These are phyloP conservation scores for Corynorhinus townsendii DNA, from an alignment of 2,113 vertebrate species.

Conservation along the genomic window DNA sequence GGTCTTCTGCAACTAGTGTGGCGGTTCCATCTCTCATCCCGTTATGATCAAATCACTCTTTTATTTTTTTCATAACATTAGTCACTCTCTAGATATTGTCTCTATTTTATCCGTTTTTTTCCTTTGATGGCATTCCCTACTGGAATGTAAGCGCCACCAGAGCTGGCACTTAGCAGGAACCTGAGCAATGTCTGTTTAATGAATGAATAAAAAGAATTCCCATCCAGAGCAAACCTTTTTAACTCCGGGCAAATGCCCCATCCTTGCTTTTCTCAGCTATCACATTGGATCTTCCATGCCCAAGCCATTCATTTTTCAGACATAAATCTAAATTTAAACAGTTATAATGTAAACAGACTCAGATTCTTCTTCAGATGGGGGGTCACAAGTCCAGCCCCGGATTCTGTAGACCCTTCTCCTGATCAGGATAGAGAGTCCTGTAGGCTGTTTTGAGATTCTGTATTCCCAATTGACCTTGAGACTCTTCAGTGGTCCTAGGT, in stretches of 20 bases:
- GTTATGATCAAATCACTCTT: background rate
- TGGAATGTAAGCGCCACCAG: background rate
- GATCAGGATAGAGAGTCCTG: background rate
- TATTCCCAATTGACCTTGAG: background rate
- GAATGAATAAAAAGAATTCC: background rate
- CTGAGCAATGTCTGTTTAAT: background rate
- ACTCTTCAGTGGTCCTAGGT: background rate
- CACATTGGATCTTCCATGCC: background rate
- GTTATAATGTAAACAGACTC: background rate
- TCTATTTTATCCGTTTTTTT: background rate
- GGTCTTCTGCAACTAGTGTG: background rate
- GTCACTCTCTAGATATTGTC: background rate
- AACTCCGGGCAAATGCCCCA: background rate
- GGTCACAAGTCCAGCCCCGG: background rate
- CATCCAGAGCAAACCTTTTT: background rate
- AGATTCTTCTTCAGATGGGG: background rate
- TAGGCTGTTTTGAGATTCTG: background rate
- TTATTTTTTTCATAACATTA: background rate
- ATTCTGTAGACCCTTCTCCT: background rate
- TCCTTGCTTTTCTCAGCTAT: background rate
- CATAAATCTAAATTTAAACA: background rate
- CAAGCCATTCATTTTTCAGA: background rate
- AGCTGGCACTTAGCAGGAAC: background rate
- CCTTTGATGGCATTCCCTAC: background rate
- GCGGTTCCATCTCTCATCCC: background rate